Evolutionary conservation across 2,797 vertebrate species (phyloP), one percentile per base, ranked within the genome.

Genomic region (Myoxocephalus aenaeus): DNA sequence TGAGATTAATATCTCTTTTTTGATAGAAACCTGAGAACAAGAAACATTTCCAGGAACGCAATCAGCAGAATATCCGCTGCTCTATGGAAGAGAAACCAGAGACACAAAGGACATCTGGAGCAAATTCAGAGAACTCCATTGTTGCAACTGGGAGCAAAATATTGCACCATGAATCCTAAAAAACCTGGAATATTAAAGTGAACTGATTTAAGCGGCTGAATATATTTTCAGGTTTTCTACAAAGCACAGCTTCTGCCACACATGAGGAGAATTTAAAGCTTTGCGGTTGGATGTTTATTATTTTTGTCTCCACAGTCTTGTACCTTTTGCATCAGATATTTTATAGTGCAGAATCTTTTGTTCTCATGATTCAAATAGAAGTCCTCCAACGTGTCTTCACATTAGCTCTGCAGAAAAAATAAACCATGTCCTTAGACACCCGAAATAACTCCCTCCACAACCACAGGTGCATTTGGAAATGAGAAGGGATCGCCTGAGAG

Each of bases 351-450:
- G 59, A n/a, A 44, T 38, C 11, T 70, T 42, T 20, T 59, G 1
- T 51, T 44, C 14, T 34, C 25, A 53, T 13, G 1, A 75, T 27
- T 57, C 50, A 64, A 56, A n/a, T 10, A 53, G 50, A 53, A 57
- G 50, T 65, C 14, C 27, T 53, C 38, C 8, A n/a, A 36, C n/a
- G 38, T 0, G 0, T 53, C 50, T 38, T n/a, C 3, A 27, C 29
- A 46, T 10, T 2, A 13, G 27, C 59, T 48, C n/a, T 51, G 25
- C 22, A 40, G 64, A 67, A 67, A 22, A 68, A 68, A 68, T 25
- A 25, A 22, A 62, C 29, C 42, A 29, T 8, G 59, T 25, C 25
- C 25, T 50, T 4, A 25, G 18, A 42, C 25, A 67, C 8, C 8
- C 1, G 18, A 48, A 57, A 46, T 25, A 25, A 57, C 40, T 65